These are phyloP conservation scores for Leptopilina drosophilae DNA, from an alignment of 2,888 invertebrate genomes.

Conservation along the genomic window DNA sequence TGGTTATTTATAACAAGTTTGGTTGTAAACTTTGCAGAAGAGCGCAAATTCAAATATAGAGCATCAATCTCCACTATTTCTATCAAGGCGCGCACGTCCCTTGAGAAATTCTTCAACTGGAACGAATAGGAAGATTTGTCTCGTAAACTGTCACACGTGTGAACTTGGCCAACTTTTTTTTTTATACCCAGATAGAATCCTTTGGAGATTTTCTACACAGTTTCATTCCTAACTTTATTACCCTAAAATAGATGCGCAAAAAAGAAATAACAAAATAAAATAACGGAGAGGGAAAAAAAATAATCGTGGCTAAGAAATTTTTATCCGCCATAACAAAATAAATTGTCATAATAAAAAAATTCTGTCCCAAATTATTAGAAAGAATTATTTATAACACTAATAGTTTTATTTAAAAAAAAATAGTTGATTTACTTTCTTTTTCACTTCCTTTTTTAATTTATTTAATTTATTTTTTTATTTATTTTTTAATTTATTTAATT, in stretches of 20 bases:
- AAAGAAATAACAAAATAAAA: background rate
- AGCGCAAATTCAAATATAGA: constrained; percentile 4
- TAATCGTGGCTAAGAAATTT: too few species aligned
- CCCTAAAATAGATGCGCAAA: constrained; percentile 6
- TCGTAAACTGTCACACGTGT: constrained; percentile 25
- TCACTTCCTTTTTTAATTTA: too few species aligned
- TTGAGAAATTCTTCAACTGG: constrained; percentile 34
- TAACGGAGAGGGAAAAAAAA: background rate
- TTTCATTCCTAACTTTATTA: background rate
- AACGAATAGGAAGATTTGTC: constrained; percentile 39
- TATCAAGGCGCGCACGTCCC: constrained; percentile 6
- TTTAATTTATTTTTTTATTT: too few species aligned
- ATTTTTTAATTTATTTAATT: too few species aligned
- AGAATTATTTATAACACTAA: too few species aligned
- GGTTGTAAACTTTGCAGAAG: background rate
- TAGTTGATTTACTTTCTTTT: too few species aligned
- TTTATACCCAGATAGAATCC: background rate
- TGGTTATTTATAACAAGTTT: constrained; percentile 19
- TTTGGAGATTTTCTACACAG: constrained; percentile 12
- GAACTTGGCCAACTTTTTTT: constrained; percentile 8
- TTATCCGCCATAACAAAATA: too few species aligned
- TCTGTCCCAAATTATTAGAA: too few species aligned
- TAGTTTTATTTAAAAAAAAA: too few species aligned
- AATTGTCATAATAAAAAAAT: too few species aligned
- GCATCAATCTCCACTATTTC: constrained; percentile 37